Base-by-base conservation (phyloP, 2,113 vertebrate species). In the Leuciscus idus region DNA sequence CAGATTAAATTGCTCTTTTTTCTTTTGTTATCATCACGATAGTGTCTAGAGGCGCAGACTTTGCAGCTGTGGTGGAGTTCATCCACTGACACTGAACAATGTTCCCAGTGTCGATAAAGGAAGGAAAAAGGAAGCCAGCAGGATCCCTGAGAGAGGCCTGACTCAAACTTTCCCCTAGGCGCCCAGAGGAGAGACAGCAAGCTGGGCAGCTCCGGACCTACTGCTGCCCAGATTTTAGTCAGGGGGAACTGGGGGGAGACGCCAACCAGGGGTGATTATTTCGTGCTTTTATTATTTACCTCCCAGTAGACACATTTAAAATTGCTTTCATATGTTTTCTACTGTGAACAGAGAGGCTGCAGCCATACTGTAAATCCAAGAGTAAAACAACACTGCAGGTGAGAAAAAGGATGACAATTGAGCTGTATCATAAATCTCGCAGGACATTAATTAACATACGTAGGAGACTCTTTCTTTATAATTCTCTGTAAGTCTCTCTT, bases 51-150 rank as follows among this genome's bases (percentile, higher is more conserved):
- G 21, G 50, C 30, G 6, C 50, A 59, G 48, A 59, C 33, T 11
- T 28, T 17, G 30, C 82, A 84, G 82, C 82, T 84, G 82, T 39
- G 57, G 77, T 15, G 52, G 52, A 61, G 55, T 62, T 80, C 55
- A 80, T 80, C 57, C 77, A 23, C 55, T 61, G 55, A 80, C 55
- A 80, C 12, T 12, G 30, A 80, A 61, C 77, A 80, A 80, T 80
- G 30, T 59, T 84, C 68, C 30, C 66, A 57, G 30, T 73, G 7
- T 73, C 0, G 1, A 28, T 50, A 19, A 83, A 70, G 81, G 64
- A 70, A 83, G 50, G 77, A 62, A 80, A 80, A 57, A 17, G 57
- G 68, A 84, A 73, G 82, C 19, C 6, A 74, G 50, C 33, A 2
- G 48, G 48, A 59, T 68, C 13, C 30, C 19, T 70, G 64, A 33